These are phyloP conservation scores for Dynastes hyllus DNA, from an alignment of 2,888 invertebrate genomes.

Conservation along the genomic window DNA sequence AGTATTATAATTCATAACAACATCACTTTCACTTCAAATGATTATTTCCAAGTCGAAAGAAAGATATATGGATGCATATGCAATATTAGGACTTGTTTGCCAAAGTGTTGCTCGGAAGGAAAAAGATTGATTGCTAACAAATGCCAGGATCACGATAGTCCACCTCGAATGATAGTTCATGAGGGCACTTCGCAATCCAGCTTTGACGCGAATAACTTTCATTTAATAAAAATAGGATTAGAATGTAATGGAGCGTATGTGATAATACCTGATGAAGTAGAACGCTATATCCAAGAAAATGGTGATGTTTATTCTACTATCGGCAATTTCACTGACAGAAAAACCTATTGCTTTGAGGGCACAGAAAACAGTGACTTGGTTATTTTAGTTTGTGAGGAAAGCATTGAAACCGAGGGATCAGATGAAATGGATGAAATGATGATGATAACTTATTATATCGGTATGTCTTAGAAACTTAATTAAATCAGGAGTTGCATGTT, in stretches of 20 bases:
- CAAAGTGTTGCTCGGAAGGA: conserved; percentile 39
- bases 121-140: background rate
- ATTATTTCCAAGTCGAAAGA: conserved; percentile 26
- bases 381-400: background rate
- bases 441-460: conserved; percentile 4
- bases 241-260: background rate
- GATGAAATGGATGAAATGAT: conserved; percentile 5
- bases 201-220: background rate
- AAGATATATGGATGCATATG: conserved; percentile 42
- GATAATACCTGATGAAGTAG: background rate
- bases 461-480: background rate
- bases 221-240: conserved; percentile 6
- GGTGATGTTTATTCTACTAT: conserved; percentile 8
- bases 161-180: background rate
- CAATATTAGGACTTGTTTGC: conserved; percentile 26
- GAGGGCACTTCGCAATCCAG: background rate
- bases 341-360: conserved; percentile 15
- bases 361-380: background rate
- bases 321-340: background rate
- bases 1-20: conserved; percentile 11
- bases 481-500: too few relatives aligned
- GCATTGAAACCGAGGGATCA: too few relatives aligned
- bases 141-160: background rate
- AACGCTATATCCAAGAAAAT: conserved; percentile 14
- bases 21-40: conserved; percentile 8